Evolutionary conservation across 2,797 vertebrate genomes (phyloP).

Genomic region (Thaleichthys pacificus): DNA sequence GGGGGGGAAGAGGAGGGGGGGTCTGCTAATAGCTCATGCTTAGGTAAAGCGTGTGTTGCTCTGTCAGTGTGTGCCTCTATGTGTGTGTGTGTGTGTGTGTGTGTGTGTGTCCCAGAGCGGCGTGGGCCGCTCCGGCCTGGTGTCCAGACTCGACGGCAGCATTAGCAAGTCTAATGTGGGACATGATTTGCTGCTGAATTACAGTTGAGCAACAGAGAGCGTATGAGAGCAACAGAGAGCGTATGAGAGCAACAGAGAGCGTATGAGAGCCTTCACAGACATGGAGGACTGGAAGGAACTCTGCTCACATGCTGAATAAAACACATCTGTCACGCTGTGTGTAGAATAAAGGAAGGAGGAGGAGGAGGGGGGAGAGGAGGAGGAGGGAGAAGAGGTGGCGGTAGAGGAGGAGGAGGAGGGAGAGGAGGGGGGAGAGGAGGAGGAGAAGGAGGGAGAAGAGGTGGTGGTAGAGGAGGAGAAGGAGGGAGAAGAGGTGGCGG

Average conservation of each 20-base stretch:
- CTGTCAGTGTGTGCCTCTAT: conserved; percentile 19
- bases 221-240: conserved; percentile 60
- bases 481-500: background rate
- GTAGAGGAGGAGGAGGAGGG: too few relatives aligned
- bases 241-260: conserved; percentile 50
- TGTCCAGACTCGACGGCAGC: conserved; percentile 49
- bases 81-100: conserved; percentile 34
- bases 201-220: conserved; percentile 58
- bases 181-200: conserved; percentile 62
- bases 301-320: too few relatives aligned
- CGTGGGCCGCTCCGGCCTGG: conserved; percentile 51
- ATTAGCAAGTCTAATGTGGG: conserved; percentile 67
- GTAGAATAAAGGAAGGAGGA: conserved; percentile 18
- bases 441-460: too few relatives aligned
- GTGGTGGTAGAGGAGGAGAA: too few relatives aligned
- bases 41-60: conserved; percentile 15
- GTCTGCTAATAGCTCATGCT: conserved; percentile 40
- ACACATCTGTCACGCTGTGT: too few relatives aligned
- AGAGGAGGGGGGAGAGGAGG: too few relatives aligned
- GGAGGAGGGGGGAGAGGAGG: too few relatives aligned
- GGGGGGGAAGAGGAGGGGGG: conserved; percentile 8
- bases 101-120: conserved; percentile 46
- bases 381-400: too few relatives aligned
- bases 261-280: too few relatives aligned
- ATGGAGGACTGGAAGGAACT: too few relatives aligned